phyloP scores from a whole-genome alignment of 1,140 invertebrate genomes.

The Lycorma delicatula region DNA sequence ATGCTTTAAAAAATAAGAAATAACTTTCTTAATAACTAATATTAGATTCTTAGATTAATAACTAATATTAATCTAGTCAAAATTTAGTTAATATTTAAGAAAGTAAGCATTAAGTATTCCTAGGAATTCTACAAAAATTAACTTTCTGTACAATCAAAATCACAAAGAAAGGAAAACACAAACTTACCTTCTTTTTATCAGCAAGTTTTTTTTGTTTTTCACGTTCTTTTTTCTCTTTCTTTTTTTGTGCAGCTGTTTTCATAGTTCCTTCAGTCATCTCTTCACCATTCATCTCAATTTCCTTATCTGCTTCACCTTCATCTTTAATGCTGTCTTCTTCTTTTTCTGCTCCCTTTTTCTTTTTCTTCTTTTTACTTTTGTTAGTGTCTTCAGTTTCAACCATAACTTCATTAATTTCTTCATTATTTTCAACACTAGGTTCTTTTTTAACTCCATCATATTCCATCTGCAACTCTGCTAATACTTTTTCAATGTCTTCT shows the following conservation, averaged over 20 bases:
- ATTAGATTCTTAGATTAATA: background rate
- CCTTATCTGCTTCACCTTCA: slow-evolving; percentile 42
- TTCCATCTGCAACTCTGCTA: slow-evolving; percentile 71
- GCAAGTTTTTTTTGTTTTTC: slow-evolving; percentile 58
- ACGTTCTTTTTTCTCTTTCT: slow-evolving; percentile 78
- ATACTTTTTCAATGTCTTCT: slow-evolving; percentile 74
- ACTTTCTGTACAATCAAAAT: no score
- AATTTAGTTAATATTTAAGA: no score
- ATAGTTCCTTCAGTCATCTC: slow-evolving; percentile 52
- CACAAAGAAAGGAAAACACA: slow-evolving; percentile 2
- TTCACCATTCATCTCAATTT: slow-evolving; percentile 44
- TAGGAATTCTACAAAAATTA: no score
- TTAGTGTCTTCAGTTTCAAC: slow-evolving; percentile 29
- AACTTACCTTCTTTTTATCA: slow-evolving; percentile 17
- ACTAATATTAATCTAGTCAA: background rate
- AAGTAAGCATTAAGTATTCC: no score
- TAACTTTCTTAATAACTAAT: background rate
- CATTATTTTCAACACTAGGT: slow-evolving; percentile 18
- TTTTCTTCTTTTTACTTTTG: slow-evolving; percentile 34
- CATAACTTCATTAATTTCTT: slow-evolving; percentile 28
- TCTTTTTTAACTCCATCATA: slow-evolving; percentile 47
- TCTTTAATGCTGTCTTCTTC: slow-evolving; percentile 35
- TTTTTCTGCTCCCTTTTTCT: slow-evolving; percentile 37
- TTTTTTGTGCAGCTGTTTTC: slow-evolving; percentile 76
- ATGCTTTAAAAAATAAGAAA: no score